Percentiles rank a stretch among this genome's conserved stretches.
phyloP scores from a whole-genome alignment of 2,113 vertebrate species.

The Malaclemys terrapin region DNA sequence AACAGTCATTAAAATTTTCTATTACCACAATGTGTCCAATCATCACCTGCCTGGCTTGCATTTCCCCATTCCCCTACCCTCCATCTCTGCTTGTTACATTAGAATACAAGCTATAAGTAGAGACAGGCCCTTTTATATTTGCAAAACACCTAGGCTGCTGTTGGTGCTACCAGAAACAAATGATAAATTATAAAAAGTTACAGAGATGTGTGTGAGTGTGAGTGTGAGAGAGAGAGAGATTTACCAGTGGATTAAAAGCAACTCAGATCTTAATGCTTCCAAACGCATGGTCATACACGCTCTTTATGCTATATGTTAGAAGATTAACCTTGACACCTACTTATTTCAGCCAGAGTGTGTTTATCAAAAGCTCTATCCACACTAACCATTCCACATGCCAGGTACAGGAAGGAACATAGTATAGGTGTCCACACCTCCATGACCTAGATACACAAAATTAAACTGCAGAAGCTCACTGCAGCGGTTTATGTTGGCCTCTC shows the following conservation, averaged over 20 bases:
- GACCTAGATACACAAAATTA: background rate
- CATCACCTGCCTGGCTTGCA: background rate
- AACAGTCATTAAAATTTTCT: background rate
- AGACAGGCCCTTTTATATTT: background rate
- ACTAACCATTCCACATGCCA: background rate
- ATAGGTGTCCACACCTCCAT: background rate
- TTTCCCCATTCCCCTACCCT: background rate
- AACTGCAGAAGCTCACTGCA: background rate
- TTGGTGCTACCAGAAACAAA: background rate
- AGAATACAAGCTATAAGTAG: background rate
- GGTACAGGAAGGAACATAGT: background rate
- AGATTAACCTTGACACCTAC: background rate
- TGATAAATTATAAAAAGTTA: background rate
- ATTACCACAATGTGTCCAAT: background rate
- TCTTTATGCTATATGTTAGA: accelerated
- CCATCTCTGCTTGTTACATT: background rate
- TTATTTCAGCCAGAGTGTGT: background rate
- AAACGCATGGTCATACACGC: background rate
- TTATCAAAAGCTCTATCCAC: accelerated
- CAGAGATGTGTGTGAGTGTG: accelerated
- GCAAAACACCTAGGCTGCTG: background rate
- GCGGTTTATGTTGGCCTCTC: background rate
- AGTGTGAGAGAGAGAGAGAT: background rate
- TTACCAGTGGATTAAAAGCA: background rate
- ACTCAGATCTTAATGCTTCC: background rate